Base-by-base conservation (phyloP, 2,888 invertebrate species). In the Sceliomorpha sp. region DNA sequence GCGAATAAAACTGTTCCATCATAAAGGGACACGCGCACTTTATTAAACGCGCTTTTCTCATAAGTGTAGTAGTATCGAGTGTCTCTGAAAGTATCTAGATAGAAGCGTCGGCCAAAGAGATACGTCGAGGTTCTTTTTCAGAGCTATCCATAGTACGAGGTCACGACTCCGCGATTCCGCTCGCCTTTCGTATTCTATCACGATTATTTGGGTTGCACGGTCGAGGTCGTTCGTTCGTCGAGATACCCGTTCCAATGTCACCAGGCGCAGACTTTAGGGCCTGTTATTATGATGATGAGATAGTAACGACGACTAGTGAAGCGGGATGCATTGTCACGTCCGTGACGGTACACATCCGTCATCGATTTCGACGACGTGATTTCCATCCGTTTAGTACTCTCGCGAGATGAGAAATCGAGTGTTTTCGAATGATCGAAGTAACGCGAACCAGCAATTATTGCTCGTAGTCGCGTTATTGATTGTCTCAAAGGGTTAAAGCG, bases 201-300 rank as follows among this genome's bases (percentile, higher is more conserved):
- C 26, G 63, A 64, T 56, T 50, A 64, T 64, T 64, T 50, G 44
- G 37, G 50, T 42, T 48, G 56, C 50, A 64, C 44, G 44, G 64
- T 50, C 64, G 64, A 64, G 64, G 64, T 50, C 44, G 17, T 37
- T 9, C 50, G 34, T 56, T 64, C 56, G 56, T 64, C 31, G 36
- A 36, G 42, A 12, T 29, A 26, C n/a, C 17, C 29, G 40, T 40
- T 50, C 40, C 44, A 58, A 51, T 58, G 58, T 39, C 66, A 58
- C 40, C 47, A 58, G 47, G 27, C 37, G 40, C 36, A 45, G 64
- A 50, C 45, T 64, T 58, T 31, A 50, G 64, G 31, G 36, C 24
- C 34, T 10, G 51, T 40, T 15, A 58, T 64, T 64, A 58, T 45
- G 51, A 45, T 51, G 50, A 53, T 53, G 53, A 56, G 8, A 20